phyloP scores from a whole-genome alignment of 2,888 invertebrate genomes.

The Argyra leucocephala region DNA sequence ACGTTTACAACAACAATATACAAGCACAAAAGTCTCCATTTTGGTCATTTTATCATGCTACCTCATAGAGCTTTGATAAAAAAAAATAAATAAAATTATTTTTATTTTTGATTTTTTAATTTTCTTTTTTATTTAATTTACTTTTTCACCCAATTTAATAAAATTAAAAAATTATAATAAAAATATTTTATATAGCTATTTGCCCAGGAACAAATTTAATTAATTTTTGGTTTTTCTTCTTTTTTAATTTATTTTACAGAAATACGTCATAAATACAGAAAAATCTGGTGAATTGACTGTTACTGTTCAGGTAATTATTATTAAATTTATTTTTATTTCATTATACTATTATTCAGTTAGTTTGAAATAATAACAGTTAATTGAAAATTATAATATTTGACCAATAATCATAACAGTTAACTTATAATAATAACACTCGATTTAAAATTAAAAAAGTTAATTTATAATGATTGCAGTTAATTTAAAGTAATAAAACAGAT shows the following conservation, averaged over 20 bases:
- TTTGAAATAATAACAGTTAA: no score
- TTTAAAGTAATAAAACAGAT: no score
- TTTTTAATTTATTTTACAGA: slow-evolving; percentile 44
- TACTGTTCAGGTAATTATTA: slow-evolving; percentile 58
- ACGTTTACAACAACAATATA: background rate
- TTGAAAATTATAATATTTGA: background rate
- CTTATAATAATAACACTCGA: no score
- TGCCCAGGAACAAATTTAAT: background rate
- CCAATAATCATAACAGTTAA: background rate
- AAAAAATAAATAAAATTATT: background rate
- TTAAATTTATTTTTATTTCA: slow-evolving; percentile 5
- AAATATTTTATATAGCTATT: no score
- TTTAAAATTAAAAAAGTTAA: no score
- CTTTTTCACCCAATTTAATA: no score
- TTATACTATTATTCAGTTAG: no score
- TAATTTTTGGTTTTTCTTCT: background rate
- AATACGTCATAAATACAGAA: slow-evolving; percentile 65
- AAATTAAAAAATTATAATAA: no score
- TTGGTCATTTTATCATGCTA: slow-evolving; percentile 15
- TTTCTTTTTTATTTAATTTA: background rate
- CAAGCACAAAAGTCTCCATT: slow-evolving; percentile 6
- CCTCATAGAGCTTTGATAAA: background rate
- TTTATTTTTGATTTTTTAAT: background rate
- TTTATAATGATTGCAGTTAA: no score
- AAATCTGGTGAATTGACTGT: slow-evolving; percentile 65